Evolutionary conservation across 2,888 invertebrate species (phyloP), one percentile per base, ranked within the genome.

Genomic region (Digitonthophagus gazella): DNA sequence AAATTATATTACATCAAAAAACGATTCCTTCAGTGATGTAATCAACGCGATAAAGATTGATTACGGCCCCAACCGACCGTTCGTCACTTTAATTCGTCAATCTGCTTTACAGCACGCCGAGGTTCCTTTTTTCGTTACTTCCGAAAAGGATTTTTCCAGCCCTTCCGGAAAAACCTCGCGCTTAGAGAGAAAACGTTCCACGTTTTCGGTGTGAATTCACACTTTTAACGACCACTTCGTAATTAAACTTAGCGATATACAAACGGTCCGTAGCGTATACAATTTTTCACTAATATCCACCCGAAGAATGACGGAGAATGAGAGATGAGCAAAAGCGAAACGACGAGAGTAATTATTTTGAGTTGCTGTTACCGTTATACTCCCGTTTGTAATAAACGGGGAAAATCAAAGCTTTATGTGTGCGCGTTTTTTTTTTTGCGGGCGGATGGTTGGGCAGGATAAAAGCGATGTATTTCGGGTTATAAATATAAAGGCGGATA

Each of bases 91-190:
- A 70, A 70, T 70, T 70, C 67, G 67, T 68, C 58, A 64, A 67
- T 67, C 67, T 70, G 70, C 67, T 70, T 70, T 70, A 65, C 70
- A 70, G 8, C 28, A 44, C n/a, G n/a, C n/a, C n/a, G n/a, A 8
- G 28, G 28, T 44, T 11, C 28, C 3, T 44, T 44, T 11, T 44
- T 44, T 44, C 11, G 6, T 44, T 44, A 11, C 11, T 44, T 44
- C 8, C 28, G 28, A 44, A 44, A 44, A 44, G 28, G 28, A 44
- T 44, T 44, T 44, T 44, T 11, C 11, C 28, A 44, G 8, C 28
- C 11, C 28, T 1, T 2, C 28, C 6, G 28, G 28, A 44, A 44
- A 44, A 44, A 44, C n/a, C 28, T 44, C 28, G 28, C 28, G 28
- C 6, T 8, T 44, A 44, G 28, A 44, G 28, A 44, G 28, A 44